These are phyloP conservation scores for Drosophila watanabei DNA, from an alignment of 1,140 invertebrate species.

Conservation along the genomic window DNA sequence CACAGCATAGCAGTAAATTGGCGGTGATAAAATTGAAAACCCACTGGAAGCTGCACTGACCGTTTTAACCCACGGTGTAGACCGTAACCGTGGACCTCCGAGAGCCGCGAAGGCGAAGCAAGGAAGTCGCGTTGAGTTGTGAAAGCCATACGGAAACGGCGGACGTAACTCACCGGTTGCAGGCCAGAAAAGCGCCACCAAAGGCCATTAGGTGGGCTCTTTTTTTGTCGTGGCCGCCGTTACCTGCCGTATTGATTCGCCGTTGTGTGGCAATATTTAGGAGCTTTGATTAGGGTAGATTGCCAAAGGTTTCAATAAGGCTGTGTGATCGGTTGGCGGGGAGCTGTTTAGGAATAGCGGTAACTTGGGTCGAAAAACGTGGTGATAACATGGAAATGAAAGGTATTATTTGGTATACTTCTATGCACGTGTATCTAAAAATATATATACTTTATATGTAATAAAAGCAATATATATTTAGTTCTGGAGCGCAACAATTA, in stretches of 20 bases:
- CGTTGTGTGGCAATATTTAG: conserved; percentile 28
- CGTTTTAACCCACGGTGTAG: conserved; percentile 22
- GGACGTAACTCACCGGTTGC: conserved; percentile 46
- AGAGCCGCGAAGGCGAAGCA: conserved; percentile 12
- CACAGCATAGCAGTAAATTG: conserved; percentile 57
- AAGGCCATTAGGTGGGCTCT: conserved; percentile 23
- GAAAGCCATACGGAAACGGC: conserved; percentile 57
- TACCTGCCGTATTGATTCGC: conserved; percentile 27
- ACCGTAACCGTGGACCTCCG: conserved; percentile 1
- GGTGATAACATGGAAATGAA: too few relatives aligned
- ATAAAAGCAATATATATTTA: neutral
- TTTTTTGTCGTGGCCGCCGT: neutral
- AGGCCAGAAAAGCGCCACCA: conserved; percentile 40
- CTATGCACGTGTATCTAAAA: neutral
- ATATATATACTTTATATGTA: neutral
- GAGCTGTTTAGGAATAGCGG: neutral
- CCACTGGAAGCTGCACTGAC: conserved; percentile 47
- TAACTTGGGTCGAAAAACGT: neutral
- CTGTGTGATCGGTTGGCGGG: neutral
- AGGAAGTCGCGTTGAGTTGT: conserved; percentile 55
- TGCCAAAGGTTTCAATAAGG: conserved; percentile 25
- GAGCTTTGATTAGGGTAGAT: conserved; percentile 41
- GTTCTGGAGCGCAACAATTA: neutral
- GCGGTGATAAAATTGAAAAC: conserved; percentile 62
- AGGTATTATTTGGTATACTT: neutral